Evolutionary conservation across 92 coral and sea anemone genomes (phyloP), one percentile per base, ranked within the genome.

Genomic region (Paramuricea clavata): DNA sequence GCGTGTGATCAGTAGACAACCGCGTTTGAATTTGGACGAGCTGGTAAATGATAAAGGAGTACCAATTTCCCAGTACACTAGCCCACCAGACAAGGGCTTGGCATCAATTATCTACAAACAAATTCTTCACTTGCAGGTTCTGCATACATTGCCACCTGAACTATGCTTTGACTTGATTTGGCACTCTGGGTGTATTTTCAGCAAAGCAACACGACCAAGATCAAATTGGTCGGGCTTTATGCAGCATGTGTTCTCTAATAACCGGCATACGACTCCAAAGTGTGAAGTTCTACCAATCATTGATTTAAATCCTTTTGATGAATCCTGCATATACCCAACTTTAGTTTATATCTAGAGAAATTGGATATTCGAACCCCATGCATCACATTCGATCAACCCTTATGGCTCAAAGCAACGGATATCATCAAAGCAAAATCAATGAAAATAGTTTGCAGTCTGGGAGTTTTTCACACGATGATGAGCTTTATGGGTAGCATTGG

Each of bases 101-200:
- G 72, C 71, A 78, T 47, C 83, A 36, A 56, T 80, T 6, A 50
- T 4, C 19, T 82, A 9, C 81, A 82, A 82, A 44, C 86, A 81
- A 82, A 12, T 39, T 4, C 4, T 39, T 39, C 44, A 39, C 4
- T 10, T 39, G 44, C 44, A 39, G 10, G 10, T 39, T 39, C 44
- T 10, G 4, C 10, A 39, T 39, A 39, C 44, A 10, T 39, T 39
- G 44, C 72, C 85, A 79, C 26, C 72, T 23, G 85, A 79, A 52
- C 85, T 79, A 56, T 3, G 85, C 85, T 79, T 34, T 52, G 85
- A 79, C 12, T 36, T 79, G 85, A 64, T 79, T n/a, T n/a, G n/a
- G n/a, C n/a, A n/a, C n/a, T n/a, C 82, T 39, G 82, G 82, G 62
- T 10, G 82, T 21, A 76, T 76, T 76, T 76, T 76, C 82, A 76